These are phyloP conservation scores for Empidonax traillii DNA, from an alignment of 2,113 vertebrate genomes.

Conservation along the genomic window DNA sequence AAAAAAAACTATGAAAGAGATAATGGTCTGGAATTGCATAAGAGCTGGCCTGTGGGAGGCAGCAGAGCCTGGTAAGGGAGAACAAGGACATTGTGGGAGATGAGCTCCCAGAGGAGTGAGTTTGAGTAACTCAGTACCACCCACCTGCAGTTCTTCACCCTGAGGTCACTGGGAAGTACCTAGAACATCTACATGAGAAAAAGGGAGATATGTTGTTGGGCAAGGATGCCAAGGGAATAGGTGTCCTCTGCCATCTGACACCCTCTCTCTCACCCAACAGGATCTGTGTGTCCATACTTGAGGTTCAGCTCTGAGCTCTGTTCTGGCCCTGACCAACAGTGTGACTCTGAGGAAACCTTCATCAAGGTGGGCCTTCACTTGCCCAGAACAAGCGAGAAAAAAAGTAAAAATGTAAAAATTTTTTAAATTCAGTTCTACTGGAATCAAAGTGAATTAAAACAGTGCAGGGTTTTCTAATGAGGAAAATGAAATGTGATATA, in stretches of 20 bases:
- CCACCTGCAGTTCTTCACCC: not conserved
- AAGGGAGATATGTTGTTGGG: not conserved
- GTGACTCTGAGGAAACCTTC: not conserved
- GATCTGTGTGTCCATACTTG: not conserved
- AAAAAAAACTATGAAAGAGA: not conserved
- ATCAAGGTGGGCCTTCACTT: not conserved
- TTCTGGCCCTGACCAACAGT: not conserved
- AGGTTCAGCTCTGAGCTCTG: not conserved
- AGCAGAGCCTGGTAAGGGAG: not conserved
- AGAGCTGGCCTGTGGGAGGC: not conserved
- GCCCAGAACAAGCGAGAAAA: not conserved
- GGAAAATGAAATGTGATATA: not conserved
- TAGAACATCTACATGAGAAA: not conserved
- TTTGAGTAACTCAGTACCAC: not conserved
- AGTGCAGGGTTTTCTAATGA: not conserved
- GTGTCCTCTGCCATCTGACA: not conserved
- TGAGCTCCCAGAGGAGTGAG: not conserved
- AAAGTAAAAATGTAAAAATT: not conserved
- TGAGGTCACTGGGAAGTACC: not conserved
- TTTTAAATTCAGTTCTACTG: not conserved
- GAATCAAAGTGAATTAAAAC: not conserved
- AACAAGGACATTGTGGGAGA: not conserved
- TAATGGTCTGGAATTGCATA: not conserved
- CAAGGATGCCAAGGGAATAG: not conserved
- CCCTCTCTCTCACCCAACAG: not conserved